Base-by-base conservation (phyloP, 2,113 vertebrate species). In the Siniperca knerii region DNA sequence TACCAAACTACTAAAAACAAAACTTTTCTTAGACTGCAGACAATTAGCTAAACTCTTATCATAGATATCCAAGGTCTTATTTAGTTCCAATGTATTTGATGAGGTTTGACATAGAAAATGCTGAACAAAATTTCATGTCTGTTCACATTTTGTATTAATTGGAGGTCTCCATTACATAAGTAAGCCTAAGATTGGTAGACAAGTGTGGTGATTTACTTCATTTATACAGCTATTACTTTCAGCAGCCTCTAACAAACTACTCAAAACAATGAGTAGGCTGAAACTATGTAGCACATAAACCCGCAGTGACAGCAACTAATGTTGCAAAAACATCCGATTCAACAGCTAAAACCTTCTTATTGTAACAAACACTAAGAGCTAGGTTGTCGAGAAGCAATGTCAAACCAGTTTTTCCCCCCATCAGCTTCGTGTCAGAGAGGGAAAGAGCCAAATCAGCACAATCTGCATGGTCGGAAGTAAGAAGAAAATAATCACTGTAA, bases 401-500 rank as follows among this genome's bases (percentile, higher is more conserved):
- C 60, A 83, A 81, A 80, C 20, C 78, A 42, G 46, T 77, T 55
- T 61, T 40, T 29, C 40, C 46, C 48, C 48, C 50, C 67, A 25
- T 11, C 20, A 75, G 61, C 64, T 78, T 33, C 62, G 62, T 75
- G 85, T 48, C n/a, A 74, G 60, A 37, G 68, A 25, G 58, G 57
- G 29, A 61, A 62, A 50, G 75, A 75, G 75, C 75, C 69, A 74
- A 79, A 88, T 85, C 76, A 84, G 84, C 72, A 70, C 70, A 46
- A 82, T 83, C 55, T 84, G 68, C 61, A 76, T 16, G 29, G 1
- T 85, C 23, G 46, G 75, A 67, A 77, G 21, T 50, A 21, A 79
- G 57, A 60, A 9, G 42, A 33, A 69, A 69, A 82, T 35, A 87
- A 89, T 81, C 72, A 29, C 52, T 62, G 76, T 55, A 80, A 79